These are phyloP conservation scores for Tragelaphus imberbis DNA, from an alignment of 2,113 vertebrate genomes.

Conservation along the genomic window DNA sequence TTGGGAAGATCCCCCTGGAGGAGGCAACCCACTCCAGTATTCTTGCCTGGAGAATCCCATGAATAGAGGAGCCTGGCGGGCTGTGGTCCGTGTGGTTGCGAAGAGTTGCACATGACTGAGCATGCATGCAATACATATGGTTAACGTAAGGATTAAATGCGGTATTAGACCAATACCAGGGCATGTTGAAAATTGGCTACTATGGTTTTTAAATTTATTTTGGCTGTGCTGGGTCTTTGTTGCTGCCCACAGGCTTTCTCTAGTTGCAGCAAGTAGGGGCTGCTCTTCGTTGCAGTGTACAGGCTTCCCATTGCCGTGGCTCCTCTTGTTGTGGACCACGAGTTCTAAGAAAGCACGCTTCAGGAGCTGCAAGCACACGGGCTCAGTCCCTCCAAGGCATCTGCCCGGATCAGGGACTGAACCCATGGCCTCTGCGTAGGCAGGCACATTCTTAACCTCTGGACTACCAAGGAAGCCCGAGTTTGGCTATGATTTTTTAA, in stretches of 20 bases:
- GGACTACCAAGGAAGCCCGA: neutral
- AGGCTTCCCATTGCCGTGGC: fast-evolving
- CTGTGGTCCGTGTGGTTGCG: neutral
- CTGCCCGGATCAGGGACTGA: neutral
- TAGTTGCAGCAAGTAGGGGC: neutral
- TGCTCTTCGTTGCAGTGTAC: fast-evolving
- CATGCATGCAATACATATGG: neutral
- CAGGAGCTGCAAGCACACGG: neutral
- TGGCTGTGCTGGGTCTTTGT: neutral
- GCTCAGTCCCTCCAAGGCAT: no score
- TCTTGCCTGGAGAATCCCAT: neutral
- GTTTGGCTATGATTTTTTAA: neutral
- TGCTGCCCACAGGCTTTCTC: neutral
- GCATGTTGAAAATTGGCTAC: neutral
- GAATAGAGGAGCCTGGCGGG: neutral
- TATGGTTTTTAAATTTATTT: neutral
- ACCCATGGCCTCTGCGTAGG: neutral
- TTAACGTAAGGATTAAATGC: neutral
- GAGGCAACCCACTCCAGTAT: neutral
- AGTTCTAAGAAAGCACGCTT: neutral
- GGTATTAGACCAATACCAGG: neutral
- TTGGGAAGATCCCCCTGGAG: neutral
- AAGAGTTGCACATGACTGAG: neutral
- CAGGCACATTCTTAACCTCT: neutral
- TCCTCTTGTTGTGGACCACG: neutral